A percentile compares a stretch with the other conserved stretches of the same genome.
Evolutionary conservation across 2,113 vertebrate genomes (phyloP).

Genomic region (cattle (Bos taurus)): DNA sequence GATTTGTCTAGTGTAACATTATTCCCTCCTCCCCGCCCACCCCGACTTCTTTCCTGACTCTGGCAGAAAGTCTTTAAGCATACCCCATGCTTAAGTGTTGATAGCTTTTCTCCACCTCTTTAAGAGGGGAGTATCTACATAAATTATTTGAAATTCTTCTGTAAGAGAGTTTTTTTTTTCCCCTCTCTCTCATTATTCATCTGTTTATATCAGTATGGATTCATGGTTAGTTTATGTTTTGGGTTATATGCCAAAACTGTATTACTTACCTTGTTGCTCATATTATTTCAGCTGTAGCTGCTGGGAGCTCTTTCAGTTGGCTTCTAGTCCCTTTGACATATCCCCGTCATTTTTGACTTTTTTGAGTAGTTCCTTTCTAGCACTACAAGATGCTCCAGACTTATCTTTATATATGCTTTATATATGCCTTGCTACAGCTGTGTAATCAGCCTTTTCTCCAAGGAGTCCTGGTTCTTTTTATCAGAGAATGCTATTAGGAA

Average conservation of each 20-base stretch:
- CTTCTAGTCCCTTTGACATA: neutral
- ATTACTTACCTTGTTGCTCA: neutral
- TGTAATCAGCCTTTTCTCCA: neutral
- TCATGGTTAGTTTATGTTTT: neutral
- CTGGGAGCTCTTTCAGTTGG: neutral
- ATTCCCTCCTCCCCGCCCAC: neutral
- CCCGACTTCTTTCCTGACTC: neutral
- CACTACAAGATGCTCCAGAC: neutral
- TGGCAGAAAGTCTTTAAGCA: neutral
- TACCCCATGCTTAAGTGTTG: neutral
- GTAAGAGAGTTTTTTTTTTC: neutral
- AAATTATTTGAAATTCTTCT: conserved; percentile 15
- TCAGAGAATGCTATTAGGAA: neutral
- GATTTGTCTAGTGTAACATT: neutral
- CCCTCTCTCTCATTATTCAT: neutral
- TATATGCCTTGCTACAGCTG: neutral
- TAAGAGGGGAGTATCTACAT: neutral
- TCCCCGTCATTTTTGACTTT: neutral
- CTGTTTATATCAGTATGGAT: neutral
- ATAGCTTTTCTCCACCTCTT: neutral
- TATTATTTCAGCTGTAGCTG: neutral
- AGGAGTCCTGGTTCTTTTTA: neutral
- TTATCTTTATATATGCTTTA: neutral
- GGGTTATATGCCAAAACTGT: neutral
- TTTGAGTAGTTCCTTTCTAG: neutral